These are phyloP conservation scores for Calameuta pallipes DNA, from an alignment of 2,888 invertebrate species.

Conservation along the genomic window DNA sequence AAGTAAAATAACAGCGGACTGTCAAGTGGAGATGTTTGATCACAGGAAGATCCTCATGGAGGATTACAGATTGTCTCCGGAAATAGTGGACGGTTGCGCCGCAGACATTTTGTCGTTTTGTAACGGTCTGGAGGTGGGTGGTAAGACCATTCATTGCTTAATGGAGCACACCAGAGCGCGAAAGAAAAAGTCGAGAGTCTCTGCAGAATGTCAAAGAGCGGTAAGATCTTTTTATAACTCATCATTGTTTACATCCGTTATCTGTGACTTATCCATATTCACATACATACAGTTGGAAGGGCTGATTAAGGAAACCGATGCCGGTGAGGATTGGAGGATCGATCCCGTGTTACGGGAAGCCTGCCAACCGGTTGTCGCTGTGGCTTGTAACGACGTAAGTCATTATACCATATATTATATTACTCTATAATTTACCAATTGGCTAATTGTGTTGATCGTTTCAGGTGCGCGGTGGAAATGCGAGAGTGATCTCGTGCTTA, in stretches of 20 bases:
- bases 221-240: slow-evolving; percentile 61
- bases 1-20: slow-evolving; percentile 80
- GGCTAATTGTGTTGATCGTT: slow-evolving; percentile 24
- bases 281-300: slow-evolving; percentile 77
- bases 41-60: slow-evolving; percentile 92
- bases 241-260: not conserved
- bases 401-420: too few species aligned
- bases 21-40: slow-evolving; percentile 89
- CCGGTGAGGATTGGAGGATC: slow-evolving; percentile 95
- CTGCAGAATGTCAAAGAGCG: slow-evolving; percentile 79
- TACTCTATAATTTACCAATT: not conserved
- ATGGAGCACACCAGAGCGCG: slow-evolving; percentile 86
- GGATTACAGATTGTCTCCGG: slow-evolving; percentile 93
- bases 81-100: slow-evolving; percentile 88
- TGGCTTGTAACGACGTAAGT: slow-evolving; percentile 77
- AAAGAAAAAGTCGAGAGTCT: slow-evolving; percentile 75
- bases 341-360: slow-evolving; percentile 90
- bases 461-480: slow-evolving; percentile 78
- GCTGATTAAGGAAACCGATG: slow-evolving; percentile 87
- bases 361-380: slow-evolving; percentile 86
- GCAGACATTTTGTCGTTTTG: slow-evolving; percentile 85
- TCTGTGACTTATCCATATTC: slow-evolving; percentile 11
- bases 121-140: slow-evolving; percentile 80
- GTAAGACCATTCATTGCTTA: slow-evolving; percentile 94
- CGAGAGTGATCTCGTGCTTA: slow-evolving; percentile 90